Percentiles rank a stretch among this genome's conserved stretches.
Conservation (phyloP, 2,113 vertebrate species). For the Platichthys stellatus region DNA sequence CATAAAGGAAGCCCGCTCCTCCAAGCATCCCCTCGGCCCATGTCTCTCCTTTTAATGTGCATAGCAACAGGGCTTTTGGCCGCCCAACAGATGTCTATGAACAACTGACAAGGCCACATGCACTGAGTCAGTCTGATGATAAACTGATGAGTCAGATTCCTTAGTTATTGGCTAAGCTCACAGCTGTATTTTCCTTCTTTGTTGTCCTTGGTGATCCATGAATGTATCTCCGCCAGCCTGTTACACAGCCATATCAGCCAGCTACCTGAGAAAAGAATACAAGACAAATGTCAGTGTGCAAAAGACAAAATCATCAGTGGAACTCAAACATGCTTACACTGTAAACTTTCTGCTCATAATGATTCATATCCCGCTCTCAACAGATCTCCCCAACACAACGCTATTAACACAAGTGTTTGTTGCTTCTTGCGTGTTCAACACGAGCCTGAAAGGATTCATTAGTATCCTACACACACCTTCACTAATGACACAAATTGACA, state of each 20-base stretch:
- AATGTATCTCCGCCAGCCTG: conserved; percentile 68
- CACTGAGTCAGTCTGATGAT: conserved; percentile 68
- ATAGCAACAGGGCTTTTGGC: conserved; percentile 79
- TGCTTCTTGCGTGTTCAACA: neutral
- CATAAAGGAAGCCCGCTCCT: conserved; percentile 76
- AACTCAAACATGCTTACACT: conserved; percentile 12
- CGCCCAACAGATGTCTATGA: conserved; percentile 62
- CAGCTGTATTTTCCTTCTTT: conserved; percentile 61
- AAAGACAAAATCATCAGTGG: neutral
- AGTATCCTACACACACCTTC: neutral
- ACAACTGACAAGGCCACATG: conserved; percentile 74
- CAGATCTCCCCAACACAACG: neutral
- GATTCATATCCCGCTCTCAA: neutral
- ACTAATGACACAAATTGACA: neutral
- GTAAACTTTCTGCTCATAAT: neutral
- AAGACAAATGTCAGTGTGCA: conserved; percentile 21
- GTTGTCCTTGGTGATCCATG: conserved; percentile 74
- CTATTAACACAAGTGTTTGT: neutral
- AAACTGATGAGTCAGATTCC: conserved; percentile 53
- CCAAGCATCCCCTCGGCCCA: conserved; percentile 51
- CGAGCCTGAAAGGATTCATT: neutral
- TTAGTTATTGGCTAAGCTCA: conserved; percentile 62
- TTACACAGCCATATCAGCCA: conserved; percentile 69
- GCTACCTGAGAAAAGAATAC: conserved; percentile 33
- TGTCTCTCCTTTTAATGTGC: conserved; percentile 73